A percentile compares a stretch with the other conserved stretches of the same genome.
Conservation (phyloP, 1,140 invertebrate species). For the Philopotamus ludificatus region DNA sequence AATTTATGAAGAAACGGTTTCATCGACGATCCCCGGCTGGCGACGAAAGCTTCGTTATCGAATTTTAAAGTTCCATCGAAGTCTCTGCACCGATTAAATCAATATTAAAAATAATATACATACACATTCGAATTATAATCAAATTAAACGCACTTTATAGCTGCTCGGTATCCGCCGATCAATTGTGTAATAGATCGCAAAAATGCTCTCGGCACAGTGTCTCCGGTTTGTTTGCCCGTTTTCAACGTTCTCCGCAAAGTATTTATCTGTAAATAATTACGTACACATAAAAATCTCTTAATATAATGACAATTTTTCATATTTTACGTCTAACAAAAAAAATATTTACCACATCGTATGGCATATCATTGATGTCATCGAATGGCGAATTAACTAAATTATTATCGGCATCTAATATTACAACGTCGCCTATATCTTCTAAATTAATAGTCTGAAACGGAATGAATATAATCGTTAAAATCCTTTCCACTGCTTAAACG, state of each 20-base stretch:
- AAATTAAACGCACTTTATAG: conserved; percentile 25
- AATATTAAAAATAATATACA: too few relatives aligned
- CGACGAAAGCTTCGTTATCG: conserved; percentile 21
- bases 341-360: conserved; percentile 24
- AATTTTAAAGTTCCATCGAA: background rate
- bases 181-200: conserved; percentile 28
- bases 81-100: background rate
- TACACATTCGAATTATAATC: too few relatives aligned
- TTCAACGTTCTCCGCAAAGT: conserved; percentile 7
- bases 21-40: conserved; percentile 20
- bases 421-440: conserved; percentile 28
- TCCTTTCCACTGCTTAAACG: too few relatives aligned
- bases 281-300: background rate
- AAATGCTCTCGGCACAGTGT: conserved; percentile 29
- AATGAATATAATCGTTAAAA: background rate
- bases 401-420: conserved; percentile 22
- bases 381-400: conserved; percentile 20
- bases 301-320: background rate
- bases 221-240: conserved; percentile 9
- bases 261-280: conserved; percentile 16
- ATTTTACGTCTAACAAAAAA: conserved; percentile 3
- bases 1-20: conserved; percentile 24
- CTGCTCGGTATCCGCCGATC: conserved; percentile 20
- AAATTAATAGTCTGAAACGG: conserved; percentile 16
- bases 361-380: conserved; percentile 22